Evolutionary conservation across 2,888 invertebrate species (phyloP).

Genomic region (Odontocolon sp.): DNA sequence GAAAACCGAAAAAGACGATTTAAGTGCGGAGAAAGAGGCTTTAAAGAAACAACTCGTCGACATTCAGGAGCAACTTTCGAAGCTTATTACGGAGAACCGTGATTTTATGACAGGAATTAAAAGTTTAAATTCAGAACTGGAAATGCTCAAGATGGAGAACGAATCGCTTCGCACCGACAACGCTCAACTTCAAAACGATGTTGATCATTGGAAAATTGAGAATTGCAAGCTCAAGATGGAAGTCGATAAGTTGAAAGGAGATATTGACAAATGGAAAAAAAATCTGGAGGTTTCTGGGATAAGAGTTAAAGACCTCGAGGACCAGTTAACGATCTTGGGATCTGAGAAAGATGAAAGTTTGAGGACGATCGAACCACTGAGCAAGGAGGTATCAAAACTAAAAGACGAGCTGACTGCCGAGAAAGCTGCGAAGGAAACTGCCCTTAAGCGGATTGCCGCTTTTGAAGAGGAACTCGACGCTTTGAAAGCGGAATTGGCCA

Average conservation of each 20-base stretch:
- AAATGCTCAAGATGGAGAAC: constrained; percentile 41
- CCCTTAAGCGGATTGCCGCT: constrained; percentile 1
- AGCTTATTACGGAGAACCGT: constrained; percentile 39
- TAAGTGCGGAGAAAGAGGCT: constrained; percentile 45
- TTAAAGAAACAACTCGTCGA: constrained; percentile 44
- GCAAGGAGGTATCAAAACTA: constrained; percentile 42
- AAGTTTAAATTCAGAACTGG: constrained; percentile 36
- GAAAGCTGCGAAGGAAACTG: constrained; percentile 55
- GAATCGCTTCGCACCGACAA: constrained; percentile 48
- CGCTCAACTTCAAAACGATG: constrained; percentile 50
- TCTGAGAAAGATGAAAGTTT: constrained; percentile 25
- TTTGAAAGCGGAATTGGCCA: constrained; percentile 61
- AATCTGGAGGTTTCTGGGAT: constrained; percentile 55
- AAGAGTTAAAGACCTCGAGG: constrained; percentile 48
- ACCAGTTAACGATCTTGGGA: constrained; percentile 37
- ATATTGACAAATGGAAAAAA: constrained; percentile 60
- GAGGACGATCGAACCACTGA: constrained; percentile 14
- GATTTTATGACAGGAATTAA: constrained; percentile 59
- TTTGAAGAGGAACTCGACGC: constrained; percentile 55
- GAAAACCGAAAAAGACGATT: constrained; percentile 49
- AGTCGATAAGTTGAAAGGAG: constrained; percentile 55
- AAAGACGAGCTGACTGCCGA: constrained; percentile 49
- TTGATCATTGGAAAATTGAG: constrained; percentile 63
- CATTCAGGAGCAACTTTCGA: constrained; percentile 50
- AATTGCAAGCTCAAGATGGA: constrained; percentile 60